phyloP scores from a whole-genome alignment of 2,888 invertebrate genomes.

The Suillia variegata region DNA sequence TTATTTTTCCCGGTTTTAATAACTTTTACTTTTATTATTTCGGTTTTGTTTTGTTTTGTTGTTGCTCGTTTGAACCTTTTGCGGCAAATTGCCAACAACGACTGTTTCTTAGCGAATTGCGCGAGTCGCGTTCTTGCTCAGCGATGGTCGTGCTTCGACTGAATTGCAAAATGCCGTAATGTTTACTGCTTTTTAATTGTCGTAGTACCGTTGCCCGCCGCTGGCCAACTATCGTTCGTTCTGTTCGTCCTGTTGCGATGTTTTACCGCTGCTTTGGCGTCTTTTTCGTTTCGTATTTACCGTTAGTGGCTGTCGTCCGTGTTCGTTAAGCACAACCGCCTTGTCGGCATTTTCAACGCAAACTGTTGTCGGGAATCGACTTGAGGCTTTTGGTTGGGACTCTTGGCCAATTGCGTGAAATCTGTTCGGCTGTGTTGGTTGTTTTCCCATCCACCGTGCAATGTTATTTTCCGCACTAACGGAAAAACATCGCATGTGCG shows the following conservation, averaged over 20 bases:
- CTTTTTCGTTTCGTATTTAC: constrained; percentile 9
- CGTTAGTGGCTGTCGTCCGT: constrained; percentile 15
- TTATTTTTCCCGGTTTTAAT: too few species aligned
- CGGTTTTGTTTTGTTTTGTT: neutral
- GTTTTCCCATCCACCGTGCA: neutral
- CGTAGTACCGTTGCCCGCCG: neutral
- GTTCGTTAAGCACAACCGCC: constrained; percentile 13
- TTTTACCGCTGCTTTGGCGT: constrained; percentile 3
- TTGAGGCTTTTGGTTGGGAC: neutral
- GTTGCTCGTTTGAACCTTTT: constrained; percentile 10
- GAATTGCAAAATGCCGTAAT: too few species aligned
- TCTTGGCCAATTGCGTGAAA: too few species aligned
- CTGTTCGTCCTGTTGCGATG: neutral
- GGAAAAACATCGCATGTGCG: constrained; percentile 14
- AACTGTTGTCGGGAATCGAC: constrained; percentile 26
- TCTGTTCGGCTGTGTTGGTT: too few species aligned
- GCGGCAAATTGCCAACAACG: constrained; percentile 28
- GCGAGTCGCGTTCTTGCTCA: too few species aligned
- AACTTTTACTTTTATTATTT: too few species aligned
- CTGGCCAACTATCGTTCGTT: neutral
- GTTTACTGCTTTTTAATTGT: too few species aligned
- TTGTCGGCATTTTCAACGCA: constrained; percentile 32
- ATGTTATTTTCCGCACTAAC: constrained; percentile 6
- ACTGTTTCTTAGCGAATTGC: constrained; percentile 21
- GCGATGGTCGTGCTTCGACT: too few species aligned